These are phyloP conservation scores for Pterostichus niger DNA, from an alignment of 2,888 invertebrate species.

Conservation along the genomic window DNA sequence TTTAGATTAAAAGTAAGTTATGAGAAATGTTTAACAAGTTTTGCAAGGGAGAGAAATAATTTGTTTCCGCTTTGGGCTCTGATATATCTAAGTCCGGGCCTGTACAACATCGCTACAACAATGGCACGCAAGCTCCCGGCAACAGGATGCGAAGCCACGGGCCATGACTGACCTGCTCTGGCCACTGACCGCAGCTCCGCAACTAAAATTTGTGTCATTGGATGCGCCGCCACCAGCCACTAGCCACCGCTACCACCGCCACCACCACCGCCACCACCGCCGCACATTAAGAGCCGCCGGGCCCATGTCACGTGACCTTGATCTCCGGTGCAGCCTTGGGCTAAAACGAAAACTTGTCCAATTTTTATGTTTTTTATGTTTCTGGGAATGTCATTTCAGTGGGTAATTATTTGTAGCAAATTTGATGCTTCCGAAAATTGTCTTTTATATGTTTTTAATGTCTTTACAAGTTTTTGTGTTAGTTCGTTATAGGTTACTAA, in stretches of 20 bases:
- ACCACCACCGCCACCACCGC: not conserved
- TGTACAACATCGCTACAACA: slow-evolving; percentile 57
- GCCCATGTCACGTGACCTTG: slow-evolving; percentile 1
- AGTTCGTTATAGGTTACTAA: not conserved
- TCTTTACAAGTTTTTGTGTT: not conserved
- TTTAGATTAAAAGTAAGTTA: no score
- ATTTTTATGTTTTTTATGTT: not conserved
- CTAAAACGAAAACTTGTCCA: not conserved
- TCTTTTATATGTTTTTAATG: slow-evolving; percentile 28
- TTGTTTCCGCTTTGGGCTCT: no score
- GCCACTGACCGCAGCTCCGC: slow-evolving; percentile 64
- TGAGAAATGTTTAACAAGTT: no score
- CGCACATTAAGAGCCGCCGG: not conserved
- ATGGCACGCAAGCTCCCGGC: slow-evolving; percentile 29
- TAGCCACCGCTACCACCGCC: slow-evolving; percentile 56
- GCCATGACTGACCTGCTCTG: slow-evolving; percentile 59
- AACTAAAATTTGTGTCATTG: slow-evolving; percentile 53
- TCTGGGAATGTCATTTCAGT: slow-evolving; percentile 1
- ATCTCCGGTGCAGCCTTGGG: slow-evolving; percentile 14
- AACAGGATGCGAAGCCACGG: slow-evolving; percentile 62
- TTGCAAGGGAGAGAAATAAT: no score
- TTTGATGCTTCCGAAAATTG: slow-evolving; percentile 12
- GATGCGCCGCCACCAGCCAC: slow-evolving; percentile 54
- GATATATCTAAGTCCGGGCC: not conserved
- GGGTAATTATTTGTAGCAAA: slow-evolving; percentile 7